Percentiles rank a stretch among this genome's conserved stretches.
Conservation (phyloP, 2,888 invertebrate genomes). For the Tanytarsus gracilentus region DNA sequence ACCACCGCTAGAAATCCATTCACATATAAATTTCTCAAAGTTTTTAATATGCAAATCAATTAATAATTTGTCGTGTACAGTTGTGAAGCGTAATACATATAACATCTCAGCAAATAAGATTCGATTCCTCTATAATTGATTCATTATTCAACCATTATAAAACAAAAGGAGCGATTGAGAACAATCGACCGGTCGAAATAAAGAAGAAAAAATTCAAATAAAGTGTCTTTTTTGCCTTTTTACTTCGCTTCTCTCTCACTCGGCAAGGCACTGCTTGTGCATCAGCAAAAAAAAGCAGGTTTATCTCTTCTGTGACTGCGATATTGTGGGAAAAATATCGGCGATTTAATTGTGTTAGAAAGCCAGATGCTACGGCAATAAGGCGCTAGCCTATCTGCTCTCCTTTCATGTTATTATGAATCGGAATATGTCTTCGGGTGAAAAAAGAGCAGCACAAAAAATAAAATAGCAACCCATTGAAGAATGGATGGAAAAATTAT, state of each 20-base stretch:
- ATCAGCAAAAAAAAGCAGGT: too few species aligned
- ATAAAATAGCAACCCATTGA: conserved; percentile 1
- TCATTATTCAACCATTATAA: conserved; percentile 23
- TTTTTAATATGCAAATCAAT: conserved; percentile 27
- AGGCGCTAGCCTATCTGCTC: conserved; percentile 26
- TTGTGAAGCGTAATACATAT: not conserved
- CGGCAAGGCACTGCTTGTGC: too few species aligned
- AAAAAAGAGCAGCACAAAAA: not conserved
- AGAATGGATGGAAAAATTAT: conserved; percentile 21
- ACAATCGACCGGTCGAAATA: too few species aligned
- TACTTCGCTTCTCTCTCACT: conserved; percentile 8
- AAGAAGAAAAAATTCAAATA: conserved; percentile 26
- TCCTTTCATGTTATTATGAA: conserved; percentile 16
- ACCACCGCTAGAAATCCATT: too few species aligned
- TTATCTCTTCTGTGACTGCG: not conserved
- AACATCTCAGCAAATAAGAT: not conserved
- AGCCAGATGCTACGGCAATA: conserved; percentile 22
- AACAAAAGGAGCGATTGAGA: conserved; percentile 27
- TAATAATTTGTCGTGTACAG: conserved; percentile 18
- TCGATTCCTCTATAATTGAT: conserved; percentile 17
- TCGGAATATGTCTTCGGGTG: not conserved
- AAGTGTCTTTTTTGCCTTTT: conserved; percentile 22
- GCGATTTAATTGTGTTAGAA: conserved; percentile 28
- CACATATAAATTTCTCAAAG: too few species aligned
- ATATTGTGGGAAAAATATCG: conserved; percentile 25